Conservation (phyloP, 2,113 vertebrate species). For the Brachionichthys hirsutus region DNA sequence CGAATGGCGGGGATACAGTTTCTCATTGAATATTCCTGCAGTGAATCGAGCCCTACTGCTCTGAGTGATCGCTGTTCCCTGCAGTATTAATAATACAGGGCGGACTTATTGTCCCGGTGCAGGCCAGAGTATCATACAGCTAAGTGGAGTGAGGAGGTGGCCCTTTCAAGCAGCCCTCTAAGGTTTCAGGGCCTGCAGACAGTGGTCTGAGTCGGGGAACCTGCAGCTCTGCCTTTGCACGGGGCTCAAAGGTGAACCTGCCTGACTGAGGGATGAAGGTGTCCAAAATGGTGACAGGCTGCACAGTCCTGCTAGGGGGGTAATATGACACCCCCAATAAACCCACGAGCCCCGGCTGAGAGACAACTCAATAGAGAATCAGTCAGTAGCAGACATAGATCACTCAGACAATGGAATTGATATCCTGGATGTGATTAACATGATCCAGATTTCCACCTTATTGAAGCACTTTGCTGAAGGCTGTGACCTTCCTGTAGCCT, state of each 20-base stretch:
- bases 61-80: conserved; percentile 79
- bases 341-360: conserved; percentile 60
- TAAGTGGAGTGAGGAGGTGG: conserved; percentile 54
- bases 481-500: conserved; percentile 38
- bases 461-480: conserved; percentile 31
- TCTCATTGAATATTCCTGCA: conserved; percentile 81
- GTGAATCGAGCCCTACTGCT: conserved; percentile 72
- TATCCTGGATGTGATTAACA: conserved; percentile 65
- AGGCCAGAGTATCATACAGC: conserved; percentile 70
- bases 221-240: conserved; percentile 66
- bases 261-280: conserved; percentile 57
- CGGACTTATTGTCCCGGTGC: conserved; percentile 81
- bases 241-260: conserved; percentile 75
- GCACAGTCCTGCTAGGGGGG: conserved; percentile 63
- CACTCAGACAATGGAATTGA: conserved; percentile 37
- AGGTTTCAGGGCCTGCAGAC: conserved; percentile 75
- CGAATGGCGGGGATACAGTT: conserved; percentile 65
- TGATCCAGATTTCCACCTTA: conserved; percentile 70
- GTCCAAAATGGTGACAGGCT: conserved; percentile 67
- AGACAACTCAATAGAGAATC: conserved; percentile 56
- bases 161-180: conserved; percentile 76
- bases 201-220: conserved; percentile 67
- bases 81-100: conserved; percentile 83
- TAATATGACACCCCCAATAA: conserved; percentile 69
- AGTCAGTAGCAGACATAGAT: conserved; percentile 45